These are phyloP conservation scores for Pseudomyrmex flavicornis DNA, from an alignment of 1,140 invertebrate genomes.

Conservation along the genomic window DNA sequence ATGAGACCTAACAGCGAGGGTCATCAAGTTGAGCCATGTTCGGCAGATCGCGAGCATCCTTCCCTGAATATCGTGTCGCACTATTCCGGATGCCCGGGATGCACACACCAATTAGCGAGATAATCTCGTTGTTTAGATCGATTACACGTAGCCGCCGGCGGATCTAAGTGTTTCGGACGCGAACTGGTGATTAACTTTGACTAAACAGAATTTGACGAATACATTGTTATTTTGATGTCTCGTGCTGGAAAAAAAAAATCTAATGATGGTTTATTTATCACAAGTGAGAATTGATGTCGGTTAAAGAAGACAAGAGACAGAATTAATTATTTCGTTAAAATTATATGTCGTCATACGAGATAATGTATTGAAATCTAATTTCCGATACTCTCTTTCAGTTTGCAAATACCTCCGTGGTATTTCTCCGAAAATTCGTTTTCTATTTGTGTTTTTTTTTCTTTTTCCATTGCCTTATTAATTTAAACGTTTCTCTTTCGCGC, in stretches of 20 bases:
- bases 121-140: slow-evolving; percentile 79
- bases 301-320: too few relatives aligned
- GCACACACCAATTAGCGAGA: slow-evolving; percentile 74
- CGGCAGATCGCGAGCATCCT: slow-evolving; percentile 52
- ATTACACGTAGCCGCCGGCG: slow-evolving; percentile 67
- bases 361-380: neutral
- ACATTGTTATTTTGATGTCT: neutral
- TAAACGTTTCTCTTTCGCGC: neutral
- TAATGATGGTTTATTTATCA: too few relatives aligned
- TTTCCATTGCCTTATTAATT: neutral
- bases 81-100: slow-evolving; percentile 52
- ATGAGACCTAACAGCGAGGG: slow-evolving; percentile 36
- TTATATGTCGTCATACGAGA: too few relatives aligned
- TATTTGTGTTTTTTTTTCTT: neutral
- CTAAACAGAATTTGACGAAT: slow-evolving; percentile 31
- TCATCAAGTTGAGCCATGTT: slow-evolving; percentile 53
- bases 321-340: too few relatives aligned
- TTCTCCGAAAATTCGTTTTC: neutral
- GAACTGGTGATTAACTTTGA: slow-evolving; percentile 46
- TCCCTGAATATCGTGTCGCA: slow-evolving; percentile 47
- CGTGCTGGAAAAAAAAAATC: too few relatives aligned
- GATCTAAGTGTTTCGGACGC: slow-evolving; percentile 51
- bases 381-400: neutral
- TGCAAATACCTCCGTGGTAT: neutral
- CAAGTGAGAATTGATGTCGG: neutral